phyloP scores from a whole-genome alignment of 2,797 vertebrate genomes.

The Cuniculus paca region DNA sequence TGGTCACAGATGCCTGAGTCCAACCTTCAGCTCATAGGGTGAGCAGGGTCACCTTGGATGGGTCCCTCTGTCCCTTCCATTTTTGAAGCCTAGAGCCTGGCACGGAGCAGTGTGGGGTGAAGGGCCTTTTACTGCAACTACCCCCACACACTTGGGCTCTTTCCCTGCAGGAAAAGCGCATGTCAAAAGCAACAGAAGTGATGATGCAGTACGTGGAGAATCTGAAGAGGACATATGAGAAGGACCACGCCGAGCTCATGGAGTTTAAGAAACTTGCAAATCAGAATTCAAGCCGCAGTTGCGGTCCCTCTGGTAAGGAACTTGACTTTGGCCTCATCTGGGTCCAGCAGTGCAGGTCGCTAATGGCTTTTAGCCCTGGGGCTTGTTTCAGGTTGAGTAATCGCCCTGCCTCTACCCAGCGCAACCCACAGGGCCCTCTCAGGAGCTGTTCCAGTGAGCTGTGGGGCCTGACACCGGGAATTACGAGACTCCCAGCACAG shows the following conservation, averaged over 20 bases:
- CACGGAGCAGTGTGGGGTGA: not conserved
- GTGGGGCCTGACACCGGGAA: not conserved
- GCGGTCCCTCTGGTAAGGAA: constrained; percentile 91
- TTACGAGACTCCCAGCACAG: not conserved
- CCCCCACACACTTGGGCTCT: not conserved
- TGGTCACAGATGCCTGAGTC: not conserved
- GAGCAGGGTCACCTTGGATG: not conserved
- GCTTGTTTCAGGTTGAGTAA: not conserved
- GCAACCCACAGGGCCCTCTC: not conserved
- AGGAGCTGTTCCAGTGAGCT: not conserved
- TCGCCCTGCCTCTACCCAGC: not conserved
- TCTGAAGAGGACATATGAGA: constrained; percentile 98
- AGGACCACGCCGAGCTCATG: constrained; percentile 97
- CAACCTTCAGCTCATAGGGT: not conserved
- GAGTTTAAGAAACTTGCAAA: constrained; percentile 99
- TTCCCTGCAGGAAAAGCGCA: constrained; percentile 95
- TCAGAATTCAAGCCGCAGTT: constrained; percentile 97
- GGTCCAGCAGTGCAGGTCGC: not conserved
- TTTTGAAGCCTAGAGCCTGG: not conserved
- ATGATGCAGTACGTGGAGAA: constrained; percentile 99
- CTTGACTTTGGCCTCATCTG: not conserved
- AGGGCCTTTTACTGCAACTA: not conserved
- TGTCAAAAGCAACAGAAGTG: constrained; percentile 98
- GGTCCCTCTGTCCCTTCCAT: not conserved
- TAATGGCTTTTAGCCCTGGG: not conserved